Evolutionary conservation across 2,113 vertebrate genomes (phyloP), one percentile per base, ranked within the genome.

Genomic region (Cyanoliseus patagonus): DNA sequence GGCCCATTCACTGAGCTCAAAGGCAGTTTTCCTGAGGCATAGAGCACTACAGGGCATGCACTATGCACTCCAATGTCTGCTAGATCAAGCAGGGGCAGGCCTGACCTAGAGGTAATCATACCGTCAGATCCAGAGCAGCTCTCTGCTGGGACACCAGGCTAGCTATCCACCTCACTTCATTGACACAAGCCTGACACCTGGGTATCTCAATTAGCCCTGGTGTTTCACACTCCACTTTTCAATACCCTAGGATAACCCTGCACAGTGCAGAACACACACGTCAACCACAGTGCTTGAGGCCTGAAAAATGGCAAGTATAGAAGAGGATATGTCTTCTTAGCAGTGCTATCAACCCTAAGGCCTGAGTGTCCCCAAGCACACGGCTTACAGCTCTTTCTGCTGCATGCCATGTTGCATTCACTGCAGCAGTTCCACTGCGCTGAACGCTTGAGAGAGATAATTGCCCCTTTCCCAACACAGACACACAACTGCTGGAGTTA

Each of bases 121-220:
- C 35, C 0, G 3, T 31, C 16, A 55, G 80, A 44, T 5, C 5
- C 85, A 49, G 63, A 39, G 72, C 24, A 73, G 52, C 47, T 49
- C 53, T 68, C 46, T 41, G 68, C 5, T 19, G 31, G 47, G 35
- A 42, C 23, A 31, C 16, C 24, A 30, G 41, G 51, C 19, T 2
- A 37, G 42, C n/a, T 53, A 19, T 2, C 24, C 0, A 2, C 19
- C 2, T 0, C 2, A 0, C 41, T 31, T 51, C 69, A 42, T 8
- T 52, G 41, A 31, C 86, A 74, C 33, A 31, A 63, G 59, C 67
- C 57, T 16, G 35, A 64, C 78, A 93, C 66, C 20, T 4, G 8
- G 4, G 0, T 57, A 92, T 88, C 94, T 93, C 79, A 52, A 55
- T n/a, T 12, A 88, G 62, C 49, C 44, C 31, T 0, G 0, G 4